phyloP scores from a whole-genome alignment of 2,888 invertebrate species.

The Microctonus hyperodae region DNA sequence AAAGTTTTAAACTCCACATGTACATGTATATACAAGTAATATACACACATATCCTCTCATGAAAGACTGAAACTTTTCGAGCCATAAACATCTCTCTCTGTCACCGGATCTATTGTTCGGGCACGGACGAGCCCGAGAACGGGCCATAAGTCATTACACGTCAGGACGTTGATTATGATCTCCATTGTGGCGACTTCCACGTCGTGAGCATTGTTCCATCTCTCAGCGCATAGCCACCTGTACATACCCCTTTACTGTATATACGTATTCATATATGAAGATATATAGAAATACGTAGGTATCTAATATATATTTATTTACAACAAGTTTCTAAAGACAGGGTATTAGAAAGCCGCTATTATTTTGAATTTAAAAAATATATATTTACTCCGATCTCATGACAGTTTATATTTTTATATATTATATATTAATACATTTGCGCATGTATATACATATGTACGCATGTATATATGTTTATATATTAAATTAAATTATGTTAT shows the following conservation, averaged over 20 bases:
- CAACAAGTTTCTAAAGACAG: background rate
- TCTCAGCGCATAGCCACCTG: slow-evolving; percentile 47
- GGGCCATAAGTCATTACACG: slow-evolving; percentile 58
- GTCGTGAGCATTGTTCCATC: slow-evolving; percentile 55
- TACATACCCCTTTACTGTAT: slow-evolving; percentile 31
- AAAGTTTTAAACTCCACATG: too few species aligned
- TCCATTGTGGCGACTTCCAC: slow-evolving; percentile 54
- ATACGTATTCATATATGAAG: too few species aligned
- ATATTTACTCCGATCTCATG: background rate
- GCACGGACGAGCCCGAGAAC: slow-evolving; percentile 40
- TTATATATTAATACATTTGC: too few species aligned
- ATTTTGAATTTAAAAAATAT: background rate
- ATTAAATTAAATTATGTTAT: background rate
- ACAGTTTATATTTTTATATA: background rate
- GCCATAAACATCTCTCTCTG: slow-evolving; percentile 48
- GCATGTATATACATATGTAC: too few species aligned
- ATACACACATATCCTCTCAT: too few species aligned
- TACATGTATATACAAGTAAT: too few species aligned
- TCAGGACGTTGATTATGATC: slow-evolving; percentile 58
- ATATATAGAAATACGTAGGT: too few species aligned
- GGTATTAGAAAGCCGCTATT: slow-evolving; percentile 1
- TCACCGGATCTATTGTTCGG: slow-evolving; percentile 54
- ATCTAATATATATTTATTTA: background rate
- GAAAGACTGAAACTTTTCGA: slow-evolving; percentile 40
- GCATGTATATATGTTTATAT: too few species aligned